Evolutionary conservation across 2,888 invertebrate species (phyloP), one percentile per base, ranked within the genome.

Genomic region (Drosophila macrospina): DNA sequence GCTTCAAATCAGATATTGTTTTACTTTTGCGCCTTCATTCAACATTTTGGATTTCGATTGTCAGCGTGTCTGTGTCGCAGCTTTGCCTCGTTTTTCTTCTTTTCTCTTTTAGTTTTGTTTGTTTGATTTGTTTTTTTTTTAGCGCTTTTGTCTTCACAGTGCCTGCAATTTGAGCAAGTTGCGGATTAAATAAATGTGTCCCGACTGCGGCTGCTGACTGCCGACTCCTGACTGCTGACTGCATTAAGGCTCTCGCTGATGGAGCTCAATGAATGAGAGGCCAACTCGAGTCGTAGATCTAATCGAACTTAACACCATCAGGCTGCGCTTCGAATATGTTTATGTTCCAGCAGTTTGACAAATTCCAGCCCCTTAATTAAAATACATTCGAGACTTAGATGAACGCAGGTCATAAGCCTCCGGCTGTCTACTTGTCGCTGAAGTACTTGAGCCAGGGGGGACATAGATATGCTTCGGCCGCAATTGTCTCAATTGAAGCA

Each of bases 1-100:
- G 91, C 91, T 84, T 90, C 90, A 91, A 90, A 91, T 91, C 91
- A 90, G 91, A 91, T 91, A 91, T 90, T 89, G 77, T 90, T 89
- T 85, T 87, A 80, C 85, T 85, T 50, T 82, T 83, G 83, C 81
- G 86, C 86, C 84, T 82, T 85, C 83, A 85, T 82, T 85, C 85
- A 86, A 82, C 74, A 78, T 81, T 81, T 85, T 71, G 79, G 70
- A 74, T 75, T 82, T 75, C 82, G 82, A 83, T 83, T 83, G 82
- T 83, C 82, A 85, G 85, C 81, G 80, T 82, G 81, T 81, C 85
- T 85, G 79, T 78, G 78, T 78, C 80, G 70, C 42, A 60, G 60
- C 69, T 72, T 63, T 71, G 39, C 30, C 30, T 47, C 28, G 24
- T 45, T 39, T 52, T 70, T 15, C 16, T 20, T 32, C 11, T 10